These are phyloP conservation scores for Neoscelio sp. DNA, from an alignment of 2,888 invertebrate species.

Conservation along the genomic window DNA sequence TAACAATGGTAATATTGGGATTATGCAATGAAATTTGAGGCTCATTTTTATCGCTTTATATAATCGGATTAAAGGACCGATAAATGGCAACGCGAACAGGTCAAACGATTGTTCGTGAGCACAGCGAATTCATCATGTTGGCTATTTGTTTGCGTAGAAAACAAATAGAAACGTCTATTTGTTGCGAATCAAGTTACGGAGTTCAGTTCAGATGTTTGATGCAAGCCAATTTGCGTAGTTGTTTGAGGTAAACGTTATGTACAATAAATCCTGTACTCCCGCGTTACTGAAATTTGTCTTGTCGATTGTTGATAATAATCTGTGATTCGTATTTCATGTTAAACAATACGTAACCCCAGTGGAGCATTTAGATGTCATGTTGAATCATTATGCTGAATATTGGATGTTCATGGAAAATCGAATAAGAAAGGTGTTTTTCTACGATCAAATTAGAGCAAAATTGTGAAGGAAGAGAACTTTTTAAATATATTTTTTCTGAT, in stretches of 20 bases:
- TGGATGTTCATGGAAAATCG: too few relatives aligned
- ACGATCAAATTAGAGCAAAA: too few relatives aligned
- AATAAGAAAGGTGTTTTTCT: too few relatives aligned
- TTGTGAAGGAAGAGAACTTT: too few relatives aligned
- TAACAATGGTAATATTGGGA: too few relatives aligned
- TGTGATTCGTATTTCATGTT: constrained; percentile 19
- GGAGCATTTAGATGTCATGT: constrained; percentile 19
- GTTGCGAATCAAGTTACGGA: constrained; percentile 32
- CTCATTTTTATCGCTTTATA: background rate
- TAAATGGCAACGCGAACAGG: background rate
- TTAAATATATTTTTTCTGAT: too few relatives aligned
- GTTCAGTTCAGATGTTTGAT: constrained; percentile 17
- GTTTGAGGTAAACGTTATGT: constrained; percentile 33
- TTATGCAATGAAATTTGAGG: too few relatives aligned
- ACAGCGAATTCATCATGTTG: background rate
- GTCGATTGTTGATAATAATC: constrained; percentile 35
- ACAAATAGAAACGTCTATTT: constrained; percentile 25
- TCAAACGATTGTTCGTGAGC: too few relatives aligned
- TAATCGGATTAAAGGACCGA: background rate
- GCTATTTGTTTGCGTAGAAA: background rate
- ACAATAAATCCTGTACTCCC: constrained; percentile 24
- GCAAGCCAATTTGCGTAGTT: constrained; percentile 26
- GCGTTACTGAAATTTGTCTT: constrained; percentile 36
- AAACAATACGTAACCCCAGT: constrained; percentile 19
- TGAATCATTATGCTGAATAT: too few relatives aligned